Evolutionary conservation across 2,888 invertebrate genomes (phyloP).

Genomic region (Agriopis aurantiaria): DNA sequence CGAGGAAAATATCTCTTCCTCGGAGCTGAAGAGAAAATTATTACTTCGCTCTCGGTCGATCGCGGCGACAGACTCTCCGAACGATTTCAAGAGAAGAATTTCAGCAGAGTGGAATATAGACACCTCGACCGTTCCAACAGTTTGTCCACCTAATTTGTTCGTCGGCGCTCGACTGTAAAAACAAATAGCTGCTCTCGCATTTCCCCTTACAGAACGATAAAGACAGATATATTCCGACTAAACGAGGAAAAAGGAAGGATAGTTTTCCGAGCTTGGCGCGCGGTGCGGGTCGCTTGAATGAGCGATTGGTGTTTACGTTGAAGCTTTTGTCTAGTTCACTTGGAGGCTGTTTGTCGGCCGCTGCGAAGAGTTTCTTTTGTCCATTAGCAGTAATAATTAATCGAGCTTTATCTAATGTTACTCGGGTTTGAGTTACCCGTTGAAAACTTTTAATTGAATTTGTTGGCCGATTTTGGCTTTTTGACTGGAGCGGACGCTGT

Average conservation of each 20-base stretch:
- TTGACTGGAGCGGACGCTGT: slow-evolving; percentile 64
- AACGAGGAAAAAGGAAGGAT: slow-evolving; percentile 69
- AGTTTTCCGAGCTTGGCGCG: slow-evolving; percentile 66
- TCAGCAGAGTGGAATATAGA: slow-evolving; percentile 79
- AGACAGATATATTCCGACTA: slow-evolving; percentile 72
- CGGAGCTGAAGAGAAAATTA: slow-evolving; percentile 75
- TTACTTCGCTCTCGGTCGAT: slow-evolving; percentile 75
- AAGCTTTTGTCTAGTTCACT: slow-evolving; percentile 77
- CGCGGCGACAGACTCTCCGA: slow-evolving; percentile 70
- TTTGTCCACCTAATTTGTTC: slow-evolving; percentile 87
- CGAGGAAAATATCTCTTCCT: slow-evolving; percentile 68
- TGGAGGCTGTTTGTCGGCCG: slow-evolving; percentile 76
- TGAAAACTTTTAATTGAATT: slow-evolving; percentile 83
- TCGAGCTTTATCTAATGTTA: slow-evolving; percentile 77
- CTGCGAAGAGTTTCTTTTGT: slow-evolving; percentile 76
- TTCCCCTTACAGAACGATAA: slow-evolving; percentile 73
- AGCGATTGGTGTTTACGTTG: slow-evolving; percentile 78
- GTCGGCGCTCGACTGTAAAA: slow-evolving; percentile 83
- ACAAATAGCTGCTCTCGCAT: slow-evolving; percentile 82
- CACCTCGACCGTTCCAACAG: slow-evolving; percentile 84
- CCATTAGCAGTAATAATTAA: slow-evolving; percentile 81
- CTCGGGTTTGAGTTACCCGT: slow-evolving; percentile 72
- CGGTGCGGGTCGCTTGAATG: slow-evolving; percentile 69
- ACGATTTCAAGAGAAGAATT: slow-evolving; percentile 80
- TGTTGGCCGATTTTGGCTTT: slow-evolving; percentile 77